Conservation (phyloP, 2,888 invertebrate genomes). For the Temnothorax rugatulus region DNA sequence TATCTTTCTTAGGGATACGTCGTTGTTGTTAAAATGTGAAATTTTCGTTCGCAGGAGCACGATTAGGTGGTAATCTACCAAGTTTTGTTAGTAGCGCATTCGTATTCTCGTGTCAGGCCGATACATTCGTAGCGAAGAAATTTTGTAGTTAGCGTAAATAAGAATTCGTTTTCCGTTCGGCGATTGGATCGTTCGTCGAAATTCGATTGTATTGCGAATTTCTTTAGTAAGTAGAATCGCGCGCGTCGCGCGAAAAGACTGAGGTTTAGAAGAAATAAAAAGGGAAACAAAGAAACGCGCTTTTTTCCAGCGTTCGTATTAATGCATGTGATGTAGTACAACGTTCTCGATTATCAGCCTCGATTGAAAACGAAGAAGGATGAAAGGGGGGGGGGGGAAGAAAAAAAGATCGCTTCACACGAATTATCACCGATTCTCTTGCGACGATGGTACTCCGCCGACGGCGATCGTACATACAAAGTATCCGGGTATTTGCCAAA, state of each 20-base stretch:
- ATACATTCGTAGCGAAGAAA: conserved; percentile 8
- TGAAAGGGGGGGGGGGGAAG: neutral
- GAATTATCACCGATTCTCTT: conserved; percentile 34
- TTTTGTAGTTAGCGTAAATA: conserved; percentile 32
- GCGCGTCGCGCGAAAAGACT: conserved; percentile 65
- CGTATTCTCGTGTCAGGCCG: conserved; percentile 23
- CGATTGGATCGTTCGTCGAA: conserved; percentile 48
- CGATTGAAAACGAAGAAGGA: neutral
- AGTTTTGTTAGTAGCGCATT: conserved; percentile 18
- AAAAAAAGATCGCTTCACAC: neutral
- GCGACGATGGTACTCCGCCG: neutral
- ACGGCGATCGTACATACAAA: conserved; percentile 6
- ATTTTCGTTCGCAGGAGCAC: conserved; percentile 1
- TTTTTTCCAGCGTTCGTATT: conserved; percentile 64
- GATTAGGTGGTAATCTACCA: conserved; percentile 11
- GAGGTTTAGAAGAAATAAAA: conserved; percentile 61
- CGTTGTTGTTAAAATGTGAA: conserved; percentile 47
- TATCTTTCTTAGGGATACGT: conserved; percentile 52
- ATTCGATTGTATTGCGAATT: conserved; percentile 59
- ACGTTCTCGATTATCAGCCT: conserved; percentile 5
- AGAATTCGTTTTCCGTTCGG: conserved; percentile 38
- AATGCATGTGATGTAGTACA: conserved; percentile 43
- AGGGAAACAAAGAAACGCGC: conserved; percentile 11
- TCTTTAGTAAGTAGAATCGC: conserved; percentile 66
- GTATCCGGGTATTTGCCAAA: conserved; percentile 67